A percentile compares a stretch with the other conserved stretches of the same genome.
Evolutionary conservation across 2,888 invertebrate species (phyloP).

Genomic region (Villa cingulata): DNA sequence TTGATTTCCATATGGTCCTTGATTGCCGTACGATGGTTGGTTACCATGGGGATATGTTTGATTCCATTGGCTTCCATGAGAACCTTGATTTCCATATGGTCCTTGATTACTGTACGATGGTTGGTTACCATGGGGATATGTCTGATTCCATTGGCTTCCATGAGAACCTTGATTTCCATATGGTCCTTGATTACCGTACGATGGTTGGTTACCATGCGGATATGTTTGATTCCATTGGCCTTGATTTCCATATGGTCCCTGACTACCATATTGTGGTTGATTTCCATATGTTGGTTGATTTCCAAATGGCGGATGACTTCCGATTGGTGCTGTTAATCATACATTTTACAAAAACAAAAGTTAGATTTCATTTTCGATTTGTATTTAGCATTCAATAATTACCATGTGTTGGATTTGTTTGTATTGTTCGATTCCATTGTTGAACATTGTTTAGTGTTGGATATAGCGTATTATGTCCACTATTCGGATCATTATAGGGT

Average conservation of each 20-base stretch:
- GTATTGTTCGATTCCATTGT: background rate
- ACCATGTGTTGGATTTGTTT: too few relatives aligned
- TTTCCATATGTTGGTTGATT: background rate
- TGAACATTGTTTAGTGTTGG: background rate
- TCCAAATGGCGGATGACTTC: background rate
- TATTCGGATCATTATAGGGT: background rate
- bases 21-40: background rate
- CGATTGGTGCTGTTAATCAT: background rate
- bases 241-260: background rate
- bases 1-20: background rate
- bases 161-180: background rate
- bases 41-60: background rate
- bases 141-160: background rate
- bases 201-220: background rate
- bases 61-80: background rate
- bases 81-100: background rate
- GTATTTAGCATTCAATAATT: too few relatives aligned
- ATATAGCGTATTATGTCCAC: background rate
- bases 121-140: background rate
- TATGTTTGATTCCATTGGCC: background rate
- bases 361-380: too few relatives aligned
- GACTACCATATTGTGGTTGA: background rate
- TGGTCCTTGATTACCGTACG: background rate
- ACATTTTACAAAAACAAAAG: too few relatives aligned
- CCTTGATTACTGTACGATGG: background rate